Evolutionary conservation across 2,797 vertebrate species (phyloP).

Genomic region (Sphaeramia orbicularis): DNA sequence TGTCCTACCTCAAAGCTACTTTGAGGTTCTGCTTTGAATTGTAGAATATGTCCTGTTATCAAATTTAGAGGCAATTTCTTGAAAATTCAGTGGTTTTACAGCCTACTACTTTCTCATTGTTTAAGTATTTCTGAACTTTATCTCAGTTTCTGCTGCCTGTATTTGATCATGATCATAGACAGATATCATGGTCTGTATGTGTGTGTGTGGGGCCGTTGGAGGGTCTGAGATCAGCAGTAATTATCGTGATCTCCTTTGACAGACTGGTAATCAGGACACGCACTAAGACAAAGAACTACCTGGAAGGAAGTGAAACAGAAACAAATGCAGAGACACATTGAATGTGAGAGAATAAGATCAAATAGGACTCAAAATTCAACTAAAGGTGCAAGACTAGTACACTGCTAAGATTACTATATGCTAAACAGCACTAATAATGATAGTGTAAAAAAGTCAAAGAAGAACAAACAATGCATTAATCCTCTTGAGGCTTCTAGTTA

Average conservation of each 20-base stretch:
- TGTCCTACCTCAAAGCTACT: not conserved
- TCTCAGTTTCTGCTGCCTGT: not conserved
- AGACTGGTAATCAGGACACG: slow-evolving; percentile 69
- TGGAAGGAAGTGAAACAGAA: too few species aligned
- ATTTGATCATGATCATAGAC: slow-evolving; percentile 20
- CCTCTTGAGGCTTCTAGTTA: not conserved
- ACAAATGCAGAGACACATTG: slow-evolving; percentile 8
- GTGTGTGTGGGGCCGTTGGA: not conserved
- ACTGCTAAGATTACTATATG: too few species aligned
- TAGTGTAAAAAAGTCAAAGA: not conserved
- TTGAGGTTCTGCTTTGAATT: too few species aligned
- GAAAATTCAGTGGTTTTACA: too few species aligned
- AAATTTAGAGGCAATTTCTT: not conserved
- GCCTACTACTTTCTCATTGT: too few species aligned
- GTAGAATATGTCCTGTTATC: not conserved
- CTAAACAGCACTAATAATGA: not conserved
- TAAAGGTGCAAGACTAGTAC: too few species aligned
- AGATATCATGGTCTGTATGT: slow-evolving; percentile 41
- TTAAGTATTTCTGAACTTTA: not conserved
- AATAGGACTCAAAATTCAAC: not conserved
- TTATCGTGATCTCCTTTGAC: slow-evolving; percentile 78
- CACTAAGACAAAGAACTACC: slow-evolving; percentile 49
- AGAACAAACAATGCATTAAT: not conserved
- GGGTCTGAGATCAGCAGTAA: slow-evolving; percentile 73
- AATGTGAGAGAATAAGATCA: slow-evolving; percentile 8